phyloP scores from a whole-genome alignment of 2,888 invertebrate species.

The Shargacucullia verbasci region DNA sequence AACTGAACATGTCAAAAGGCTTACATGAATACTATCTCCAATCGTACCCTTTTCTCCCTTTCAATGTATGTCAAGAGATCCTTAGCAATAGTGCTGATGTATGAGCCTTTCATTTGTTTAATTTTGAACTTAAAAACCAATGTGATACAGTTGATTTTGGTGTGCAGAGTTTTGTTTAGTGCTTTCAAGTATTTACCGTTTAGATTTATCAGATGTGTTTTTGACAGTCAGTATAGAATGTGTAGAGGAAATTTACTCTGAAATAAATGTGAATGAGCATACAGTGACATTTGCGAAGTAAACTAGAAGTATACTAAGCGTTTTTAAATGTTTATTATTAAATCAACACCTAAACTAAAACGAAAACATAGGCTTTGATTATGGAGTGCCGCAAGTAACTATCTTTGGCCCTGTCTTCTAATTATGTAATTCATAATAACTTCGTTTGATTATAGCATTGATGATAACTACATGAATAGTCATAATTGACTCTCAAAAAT shows the following conservation, averaged over 20 bases:
- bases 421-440: not conserved
- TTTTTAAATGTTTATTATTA: too few species aligned
- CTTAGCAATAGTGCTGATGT: constrained; percentile 59
- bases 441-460: too few species aligned
- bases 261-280: constrained; percentile 22
- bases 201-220: constrained; percentile 56
- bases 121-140: constrained; percentile 14
- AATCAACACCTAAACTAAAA: too few species aligned
- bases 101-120: not conserved
- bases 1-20: constrained; percentile 77
- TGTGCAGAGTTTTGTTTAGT: constrained; percentile 7
- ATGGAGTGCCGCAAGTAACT: constrained; percentile 10
- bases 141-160: constrained; percentile 7
- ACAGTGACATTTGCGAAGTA: constrained; percentile 1
- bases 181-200: constrained; percentile 52
- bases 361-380: not conserved
- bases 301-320: not conserved
- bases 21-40: constrained; percentile 73
- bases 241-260: constrained; percentile 27
- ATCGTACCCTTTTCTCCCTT: constrained; percentile 68
- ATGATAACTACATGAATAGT: too few species aligned
- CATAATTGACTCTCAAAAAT: too few species aligned
- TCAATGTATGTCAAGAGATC: constrained; percentile 60
- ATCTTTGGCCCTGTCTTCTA: not conserved
- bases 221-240: constrained; percentile 39